phyloP scores from a whole-genome alignment of 2,113 vertebrate species.

The Synchiropus splendidus region DNA sequence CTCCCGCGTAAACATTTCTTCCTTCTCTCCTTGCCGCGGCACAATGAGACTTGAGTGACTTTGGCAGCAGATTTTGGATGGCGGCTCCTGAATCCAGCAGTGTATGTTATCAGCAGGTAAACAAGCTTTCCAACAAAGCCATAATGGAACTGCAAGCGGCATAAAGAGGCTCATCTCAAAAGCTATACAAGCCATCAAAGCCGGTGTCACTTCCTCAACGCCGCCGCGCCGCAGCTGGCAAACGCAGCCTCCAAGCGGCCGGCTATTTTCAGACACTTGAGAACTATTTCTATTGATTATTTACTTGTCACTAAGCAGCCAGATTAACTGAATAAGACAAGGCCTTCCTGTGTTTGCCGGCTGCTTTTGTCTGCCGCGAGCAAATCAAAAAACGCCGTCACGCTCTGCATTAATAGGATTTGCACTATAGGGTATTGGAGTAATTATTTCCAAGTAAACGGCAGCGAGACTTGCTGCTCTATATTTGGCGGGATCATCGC shows the following conservation, averaged over 20 bases:
- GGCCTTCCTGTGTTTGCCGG: conserved; percentile 57
- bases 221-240: conserved; percentile 63
- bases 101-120: conserved; percentile 82
- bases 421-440: conserved; percentile 61
- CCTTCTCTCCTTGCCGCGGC: conserved; percentile 63
- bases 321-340: conserved; percentile 65
- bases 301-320: conserved; percentile 64
- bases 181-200: conserved; percentile 74
- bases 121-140: conserved; percentile 78
- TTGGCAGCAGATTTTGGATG: conserved; percentile 77
- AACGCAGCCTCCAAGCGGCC: conserved; percentile 55
- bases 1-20: conserved; percentile 71
- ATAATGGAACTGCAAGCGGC: conserved; percentile 73
- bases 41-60: conserved; percentile 79
- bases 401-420: conserved; percentile 66
- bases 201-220: conserved; percentile 70
- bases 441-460: conserved; percentile 58
- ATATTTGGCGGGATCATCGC: conserved; percentile 64
- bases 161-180: conserved; percentile 75
- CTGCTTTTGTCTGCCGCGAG: conserved; percentile 51
- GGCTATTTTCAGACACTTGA: conserved; percentile 67
- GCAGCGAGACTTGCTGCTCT: conserved; percentile 55
- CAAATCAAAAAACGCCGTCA: conserved; percentile 56
- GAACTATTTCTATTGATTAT: conserved; percentile 68
- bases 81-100: conserved; percentile 74